A percentile compares a stretch with the other conserved stretches of the same genome.
Conservation (phyloP, 2,797 vertebrate genomes). For the Scolopax rusticola region DNA sequence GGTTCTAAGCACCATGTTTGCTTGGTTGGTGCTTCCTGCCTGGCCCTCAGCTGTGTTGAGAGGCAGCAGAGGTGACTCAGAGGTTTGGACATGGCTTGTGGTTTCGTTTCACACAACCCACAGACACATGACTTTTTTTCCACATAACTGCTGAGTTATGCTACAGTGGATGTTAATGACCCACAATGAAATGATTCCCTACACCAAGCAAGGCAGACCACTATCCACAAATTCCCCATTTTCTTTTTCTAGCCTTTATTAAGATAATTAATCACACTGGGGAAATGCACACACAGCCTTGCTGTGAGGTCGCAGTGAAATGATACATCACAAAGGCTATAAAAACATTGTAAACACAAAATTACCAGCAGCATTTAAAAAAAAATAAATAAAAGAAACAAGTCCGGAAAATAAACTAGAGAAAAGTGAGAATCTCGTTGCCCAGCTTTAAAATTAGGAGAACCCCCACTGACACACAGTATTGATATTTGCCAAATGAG, state of each 20-base stretch:
- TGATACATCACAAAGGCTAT: background rate
- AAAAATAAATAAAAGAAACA: background rate
- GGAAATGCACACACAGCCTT: background rate
- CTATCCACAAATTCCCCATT: background rate
- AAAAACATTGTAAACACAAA: background rate
- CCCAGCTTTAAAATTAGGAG: background rate
- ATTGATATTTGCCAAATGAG: background rate
- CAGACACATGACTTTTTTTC: background rate
- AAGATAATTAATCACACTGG: background rate
- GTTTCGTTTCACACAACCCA: slow-evolving; percentile 13
- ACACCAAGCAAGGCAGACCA: background rate
- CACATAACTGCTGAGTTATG: background rate
- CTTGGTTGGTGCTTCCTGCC: background rate
- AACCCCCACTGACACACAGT: background rate
- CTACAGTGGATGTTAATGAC: slow-evolving; percentile 1
- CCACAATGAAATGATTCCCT: slow-evolving; percentile 1
- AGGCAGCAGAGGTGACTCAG: slow-evolving; percentile 10
- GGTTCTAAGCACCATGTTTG: background rate
- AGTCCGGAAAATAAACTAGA: background rate
- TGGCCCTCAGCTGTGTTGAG: background rate
- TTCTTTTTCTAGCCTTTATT: slow-evolving; percentile 27
- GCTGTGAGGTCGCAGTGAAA: background rate
- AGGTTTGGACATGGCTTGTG: background rate
- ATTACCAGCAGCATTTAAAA: background rate
- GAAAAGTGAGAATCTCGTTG: background rate